These are phyloP conservation scores for Rhynchopsitta pachyrhyncha DNA, from an alignment of 2,113 vertebrate genomes.

Conservation along the genomic window DNA sequence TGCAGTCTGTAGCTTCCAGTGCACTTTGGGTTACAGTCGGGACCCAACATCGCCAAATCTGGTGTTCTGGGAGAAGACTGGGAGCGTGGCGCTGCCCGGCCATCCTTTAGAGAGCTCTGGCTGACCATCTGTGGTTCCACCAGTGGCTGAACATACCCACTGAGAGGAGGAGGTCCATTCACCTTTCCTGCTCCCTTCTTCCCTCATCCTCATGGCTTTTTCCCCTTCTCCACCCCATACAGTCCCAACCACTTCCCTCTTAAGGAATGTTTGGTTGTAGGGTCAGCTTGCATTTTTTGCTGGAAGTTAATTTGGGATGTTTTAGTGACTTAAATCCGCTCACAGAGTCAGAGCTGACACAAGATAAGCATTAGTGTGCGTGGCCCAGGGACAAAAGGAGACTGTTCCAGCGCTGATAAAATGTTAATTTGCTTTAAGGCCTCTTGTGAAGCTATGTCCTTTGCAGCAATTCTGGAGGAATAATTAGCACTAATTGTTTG, in stretches of 20 bases:
- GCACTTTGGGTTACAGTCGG: not conserved
- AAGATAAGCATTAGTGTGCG: not conserved
- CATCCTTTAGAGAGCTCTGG: conserved; percentile 51
- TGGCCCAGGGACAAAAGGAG: not conserved
- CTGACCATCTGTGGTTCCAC: not conserved
- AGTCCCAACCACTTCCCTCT: not conserved
- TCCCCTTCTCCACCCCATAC: not conserved
- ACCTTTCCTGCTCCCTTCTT: not conserved
- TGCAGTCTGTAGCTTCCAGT: not conserved
- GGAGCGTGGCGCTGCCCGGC: fast-evolving
- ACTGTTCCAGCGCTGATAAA: not conserved
- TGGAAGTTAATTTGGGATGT: not conserved
- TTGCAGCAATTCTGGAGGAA: not conserved
- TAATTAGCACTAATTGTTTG: not conserved
- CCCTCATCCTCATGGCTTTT: not conserved
- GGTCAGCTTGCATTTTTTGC: not conserved
- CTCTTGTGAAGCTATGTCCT: not conserved
- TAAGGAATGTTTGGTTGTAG: not conserved
- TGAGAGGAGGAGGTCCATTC: not conserved
- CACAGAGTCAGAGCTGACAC: not conserved
- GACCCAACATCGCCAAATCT: not conserved
- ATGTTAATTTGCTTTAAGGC: not conserved
- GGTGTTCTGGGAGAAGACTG: not conserved
- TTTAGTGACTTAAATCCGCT: not conserved
- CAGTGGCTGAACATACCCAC: fast-evolving